Base-by-base conservation (phyloP, 2,888 invertebrate genomes). In the Clanis bilineata region DNA sequence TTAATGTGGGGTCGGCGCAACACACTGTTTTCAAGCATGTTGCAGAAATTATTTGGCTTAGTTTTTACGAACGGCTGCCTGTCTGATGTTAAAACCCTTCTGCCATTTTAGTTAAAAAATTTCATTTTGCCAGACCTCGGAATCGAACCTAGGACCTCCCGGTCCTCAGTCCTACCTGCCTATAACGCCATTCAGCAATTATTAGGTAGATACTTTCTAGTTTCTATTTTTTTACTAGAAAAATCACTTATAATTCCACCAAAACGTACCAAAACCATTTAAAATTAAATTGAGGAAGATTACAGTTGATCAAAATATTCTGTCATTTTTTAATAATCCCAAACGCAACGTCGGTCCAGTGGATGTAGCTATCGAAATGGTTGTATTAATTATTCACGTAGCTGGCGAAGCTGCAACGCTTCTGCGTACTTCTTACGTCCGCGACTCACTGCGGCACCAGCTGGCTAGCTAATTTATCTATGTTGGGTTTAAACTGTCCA, bases 361-460 rank as follows among this genome's bases (percentile, higher is more conserved):
- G 12, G 36, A 25, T 36, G 12, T 23, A 38, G 18, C 43, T 25
- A 56, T 69, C 64, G 62, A 64, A 70, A 70, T 65, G 67, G 64
- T 64, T 61, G 62, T 63, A 64, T 64, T 67, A 73, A 70, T 73
- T 71, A 70, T 70, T 68, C 67, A 65, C 56, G 61, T 54, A 57
- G 64, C 64, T 62, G 63, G 62, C 54, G 58, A 66, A 59, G 62
- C 61, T 68, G 61, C 51, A 65, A 41, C 51, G 61, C 63, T 69
- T 61, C 57, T 56, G 51, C 57, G 62, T 58, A 65, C 66, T 64
- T 68, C 62, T 64, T 59, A 43, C 55, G 18, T 32, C 41, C 9
- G 58, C 39, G 60, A 71, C 67, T 65, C 62, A 67, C 61, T 9
- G 47, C n/a, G 15, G 23, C 2, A 23, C 10, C 10, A 38, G 38